Base-by-base conservation (phyloP, 2,797 vertebrate genomes). In the Schizothorax lantsangensis region DNA sequence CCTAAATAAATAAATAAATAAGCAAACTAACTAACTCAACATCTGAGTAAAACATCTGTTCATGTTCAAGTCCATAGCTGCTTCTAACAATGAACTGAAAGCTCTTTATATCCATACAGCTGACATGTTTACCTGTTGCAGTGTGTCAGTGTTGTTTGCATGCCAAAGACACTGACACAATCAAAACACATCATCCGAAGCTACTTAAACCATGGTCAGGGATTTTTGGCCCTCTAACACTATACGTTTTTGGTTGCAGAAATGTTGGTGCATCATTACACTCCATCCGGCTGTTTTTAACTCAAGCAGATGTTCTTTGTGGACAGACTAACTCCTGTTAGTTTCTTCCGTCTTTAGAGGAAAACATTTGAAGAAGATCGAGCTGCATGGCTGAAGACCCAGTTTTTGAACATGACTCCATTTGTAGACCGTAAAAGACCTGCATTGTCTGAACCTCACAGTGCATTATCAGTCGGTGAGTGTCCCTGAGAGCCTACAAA, bases 391-490 rank as follows among this genome's bases (percentile, higher is more conserved):
- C 92, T 96, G 36, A 96, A 96, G 89, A 95, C 93, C 88, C 95
- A 96, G 68, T 96, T 96, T 93, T 92, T 96, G 88, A 96, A 94
- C 92, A 92, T 95, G 93, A 96, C 95, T 81, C 95, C 96, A 2
- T 96, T 96, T 86, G 85, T 90, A 45, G 93, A 95, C 38, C 93
- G 92, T 7, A 93, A 94, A 83, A 93, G 93, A 85, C 93, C 91
- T 62, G 95, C 94, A 10, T 91, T 92, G 3, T 91, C 94, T 33
- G 94, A 94, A 36, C 90, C 92, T 84, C 94, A 92, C 43, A 93
- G 94, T 93, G 93, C 94, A 91, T 93, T 93, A 87, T 95, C 95
- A 12, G 90, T 94, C 84, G 92, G 96, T 96, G 90, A 94, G 90
- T 86, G 21, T 59, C 30, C 1, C 23, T 40, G 14, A 57, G 30